Conservation (phyloP, 2,888 invertebrate genomes). For the Sepioteuthis lessoniana region DNA sequence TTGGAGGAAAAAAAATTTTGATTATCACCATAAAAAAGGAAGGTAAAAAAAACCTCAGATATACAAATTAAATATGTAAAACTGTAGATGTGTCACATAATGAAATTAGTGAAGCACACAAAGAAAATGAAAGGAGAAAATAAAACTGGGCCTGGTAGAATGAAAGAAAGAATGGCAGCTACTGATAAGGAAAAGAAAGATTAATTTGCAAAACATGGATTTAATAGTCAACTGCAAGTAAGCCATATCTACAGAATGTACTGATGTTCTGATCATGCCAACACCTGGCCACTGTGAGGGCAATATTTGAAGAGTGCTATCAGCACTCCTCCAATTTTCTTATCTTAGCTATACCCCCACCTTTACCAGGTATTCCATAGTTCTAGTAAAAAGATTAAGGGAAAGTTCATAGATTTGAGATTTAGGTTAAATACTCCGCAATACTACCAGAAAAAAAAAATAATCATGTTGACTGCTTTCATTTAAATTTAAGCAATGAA, state of each 20-base stretch:
- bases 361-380: too few relatives aligned
- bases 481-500: too few relatives aligned
- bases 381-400: too few relatives aligned
- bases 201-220: neutral
- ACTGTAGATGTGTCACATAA: neutral
- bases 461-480: too few relatives aligned
- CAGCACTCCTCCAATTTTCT: neutral
- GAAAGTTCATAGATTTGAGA: too few relatives aligned
- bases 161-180: too few relatives aligned
- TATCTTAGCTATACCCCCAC: neutral
- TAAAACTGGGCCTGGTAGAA: too few relatives aligned
- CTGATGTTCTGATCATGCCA: neutral
- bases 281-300: neutral
- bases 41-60: neutral
- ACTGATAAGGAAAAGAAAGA: constrained; percentile 1
- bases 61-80: neutral
- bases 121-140: neutral
- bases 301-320: neutral
- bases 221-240: neutral
- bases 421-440: too few relatives aligned
- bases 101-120: neutral
- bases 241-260: neutral
- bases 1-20: too few relatives aligned
- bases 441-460: too few relatives aligned
- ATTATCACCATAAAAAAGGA: too few relatives aligned